Conservation (phyloP, 2,113 vertebrate species). For the Ammodytes marinus region DNA sequence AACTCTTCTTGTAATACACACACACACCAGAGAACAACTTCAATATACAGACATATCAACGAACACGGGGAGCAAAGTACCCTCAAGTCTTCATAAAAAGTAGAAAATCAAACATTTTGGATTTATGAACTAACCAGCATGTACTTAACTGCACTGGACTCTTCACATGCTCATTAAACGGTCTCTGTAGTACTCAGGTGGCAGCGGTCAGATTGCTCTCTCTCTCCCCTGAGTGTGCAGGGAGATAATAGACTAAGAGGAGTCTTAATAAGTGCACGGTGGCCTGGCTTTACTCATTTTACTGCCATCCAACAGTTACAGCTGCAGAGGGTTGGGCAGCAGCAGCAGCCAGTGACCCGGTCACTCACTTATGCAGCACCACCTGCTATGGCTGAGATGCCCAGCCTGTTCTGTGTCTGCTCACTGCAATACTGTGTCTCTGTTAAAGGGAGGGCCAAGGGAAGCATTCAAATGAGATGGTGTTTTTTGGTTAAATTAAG, state of each 20-base stretch:
- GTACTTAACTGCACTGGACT: neutral
- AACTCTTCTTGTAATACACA: slow-evolving; percentile 27
- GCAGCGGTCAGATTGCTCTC: slow-evolving; percentile 21
- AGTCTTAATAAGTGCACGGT: slow-evolving; percentile 18
- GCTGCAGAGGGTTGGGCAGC: slow-evolving; percentile 13
- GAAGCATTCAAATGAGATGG: neutral
- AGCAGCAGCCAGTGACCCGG: slow-evolving; percentile 51
- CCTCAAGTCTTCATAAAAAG: slow-evolving; percentile 26
- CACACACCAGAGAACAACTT: slow-evolving; percentile 36
- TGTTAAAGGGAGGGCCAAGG: neutral
- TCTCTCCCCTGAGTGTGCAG: slow-evolving; percentile 7
- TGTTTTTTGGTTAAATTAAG: slow-evolving; percentile 29
- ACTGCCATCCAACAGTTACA: slow-evolving; percentile 2
- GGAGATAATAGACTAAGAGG: slow-evolving; percentile 30
- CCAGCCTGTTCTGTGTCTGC: neutral
- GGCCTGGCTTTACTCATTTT: slow-evolving; percentile 11
- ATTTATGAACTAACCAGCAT: slow-evolving; percentile 18
- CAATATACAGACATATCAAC: slow-evolving; percentile 40
- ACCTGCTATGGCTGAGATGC: slow-evolving; percentile 9
- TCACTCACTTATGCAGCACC: slow-evolving; percentile 31
- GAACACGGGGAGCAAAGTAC: slow-evolving; percentile 10
- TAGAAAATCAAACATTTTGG: slow-evolving; percentile 25
- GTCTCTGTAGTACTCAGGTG: slow-evolving; percentile 4
- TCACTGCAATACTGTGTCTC: neutral
- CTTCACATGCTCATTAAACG: slow-evolving; percentile 32